phyloP scores from a whole-genome alignment of 2,888 invertebrate species.

The Sialis fuliginosa region DNA sequence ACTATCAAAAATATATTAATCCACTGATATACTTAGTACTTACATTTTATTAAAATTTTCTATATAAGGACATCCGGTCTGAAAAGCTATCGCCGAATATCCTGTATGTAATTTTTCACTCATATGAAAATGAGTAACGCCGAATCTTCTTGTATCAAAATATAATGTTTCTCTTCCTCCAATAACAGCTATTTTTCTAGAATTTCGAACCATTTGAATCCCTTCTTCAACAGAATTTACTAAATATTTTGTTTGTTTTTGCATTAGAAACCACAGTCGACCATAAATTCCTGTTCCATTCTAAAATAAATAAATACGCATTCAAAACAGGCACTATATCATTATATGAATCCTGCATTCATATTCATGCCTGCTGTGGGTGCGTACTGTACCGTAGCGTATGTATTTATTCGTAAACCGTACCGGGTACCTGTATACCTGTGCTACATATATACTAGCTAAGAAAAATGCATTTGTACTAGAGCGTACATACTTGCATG shows the following conservation, averaged over 20 bases:
- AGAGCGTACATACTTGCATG: too few relatives aligned
- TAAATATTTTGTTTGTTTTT: slow-evolving; percentile 27
- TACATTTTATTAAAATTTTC: slow-evolving; percentile 58
- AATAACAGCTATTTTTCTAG: slow-evolving; percentile 42
- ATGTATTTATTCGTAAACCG: too few relatives aligned
- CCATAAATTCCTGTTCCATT: slow-evolving; percentile 61
- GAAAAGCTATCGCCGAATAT: slow-evolving; percentile 60
- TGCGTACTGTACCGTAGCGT: too few relatives aligned
- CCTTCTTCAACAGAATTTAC: slow-evolving; percentile 56
- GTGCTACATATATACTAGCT: too few relatives aligned
- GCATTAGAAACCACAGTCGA: slow-evolving; percentile 48
- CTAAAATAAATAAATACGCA: slow-evolving; percentile 20
- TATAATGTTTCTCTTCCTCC: slow-evolving; percentile 59
- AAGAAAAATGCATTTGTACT: too few relatives aligned
- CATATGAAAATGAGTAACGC: slow-evolving; percentile 51
- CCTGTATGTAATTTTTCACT: slow-evolving; percentile 61
- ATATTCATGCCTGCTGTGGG: background rate
- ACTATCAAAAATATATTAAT: too few relatives aligned
- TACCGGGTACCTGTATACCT: too few relatives aligned
- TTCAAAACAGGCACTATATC: too few relatives aligned
- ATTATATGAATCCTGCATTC: too few relatives aligned
- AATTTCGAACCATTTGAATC: slow-evolving; percentile 42
- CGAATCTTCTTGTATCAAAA: slow-evolving; percentile 58
- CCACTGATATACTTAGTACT: slow-evolving; percentile 14
- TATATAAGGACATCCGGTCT: slow-evolving; percentile 56